A percentile compares a stretch with the other conserved stretches of the same genome.
phyloP scores from a whole-genome alignment of 2,113 vertebrate genomes.

The Strigops habroptila region DNA sequence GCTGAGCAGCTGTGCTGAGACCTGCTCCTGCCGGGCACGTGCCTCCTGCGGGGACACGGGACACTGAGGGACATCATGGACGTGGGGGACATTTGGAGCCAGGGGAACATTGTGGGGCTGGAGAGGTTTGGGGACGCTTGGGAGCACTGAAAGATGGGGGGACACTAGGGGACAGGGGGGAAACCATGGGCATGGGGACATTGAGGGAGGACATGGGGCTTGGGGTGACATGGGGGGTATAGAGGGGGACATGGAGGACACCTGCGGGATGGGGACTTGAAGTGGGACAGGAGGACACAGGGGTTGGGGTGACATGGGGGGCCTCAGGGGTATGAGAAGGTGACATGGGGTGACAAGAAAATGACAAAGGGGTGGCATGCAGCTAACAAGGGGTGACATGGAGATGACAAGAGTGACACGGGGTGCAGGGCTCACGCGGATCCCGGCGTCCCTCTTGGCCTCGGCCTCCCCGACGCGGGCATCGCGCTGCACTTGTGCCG shows the following conservation, averaged over 20 bases:
- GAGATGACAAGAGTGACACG: too few species aligned
- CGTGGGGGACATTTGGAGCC: neutral
- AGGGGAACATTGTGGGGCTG: neutral
- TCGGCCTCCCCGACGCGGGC: conserved; percentile 90
- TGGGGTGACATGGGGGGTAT: too few species aligned
- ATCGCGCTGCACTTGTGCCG: conserved; percentile 90
- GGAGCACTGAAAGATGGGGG: neutral
- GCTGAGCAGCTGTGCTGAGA: neutral
- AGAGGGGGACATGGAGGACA: neutral
- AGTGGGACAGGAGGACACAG: neutral
- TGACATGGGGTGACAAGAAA: too few species aligned
- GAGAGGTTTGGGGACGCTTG: neutral
- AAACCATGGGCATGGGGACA: neutral
- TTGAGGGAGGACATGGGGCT: neutral
- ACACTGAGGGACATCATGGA: neutral
- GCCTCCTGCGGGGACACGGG: neutral
- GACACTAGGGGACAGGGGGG: too few species aligned
- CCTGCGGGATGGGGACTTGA: neutral
- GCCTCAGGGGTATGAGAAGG: too few species aligned
- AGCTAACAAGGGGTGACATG: too few species aligned
- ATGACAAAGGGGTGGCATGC: too few species aligned
- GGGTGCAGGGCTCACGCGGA: conserved; percentile 70
- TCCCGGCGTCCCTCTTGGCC: conserved; percentile 89
- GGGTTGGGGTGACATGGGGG: neutral
- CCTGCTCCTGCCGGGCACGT: neutral